Evolutionary conservation across 2,113 vertebrate species (phyloP).

Genomic region (Ctenodactylus gundi): DNA sequence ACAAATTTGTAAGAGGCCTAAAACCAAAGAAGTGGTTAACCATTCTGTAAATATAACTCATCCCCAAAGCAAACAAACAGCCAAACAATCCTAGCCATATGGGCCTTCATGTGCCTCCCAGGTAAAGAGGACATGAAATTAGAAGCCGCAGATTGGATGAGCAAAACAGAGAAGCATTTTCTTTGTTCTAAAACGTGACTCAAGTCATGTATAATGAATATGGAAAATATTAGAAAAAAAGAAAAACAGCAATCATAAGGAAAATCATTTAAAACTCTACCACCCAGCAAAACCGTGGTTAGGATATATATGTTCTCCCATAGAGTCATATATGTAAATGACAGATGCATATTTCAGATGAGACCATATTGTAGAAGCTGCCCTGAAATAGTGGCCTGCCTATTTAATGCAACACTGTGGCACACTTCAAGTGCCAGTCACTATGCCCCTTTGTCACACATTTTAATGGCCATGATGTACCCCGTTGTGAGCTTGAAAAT

Average conservation of each 20-base stretch:
- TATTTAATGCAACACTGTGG: not conserved
- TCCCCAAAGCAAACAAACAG: not conserved
- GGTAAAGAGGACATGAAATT: not conserved
- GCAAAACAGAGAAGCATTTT: not conserved
- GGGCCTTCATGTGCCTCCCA: not conserved
- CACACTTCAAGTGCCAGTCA: not conserved
- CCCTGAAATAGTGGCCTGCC: not conserved
- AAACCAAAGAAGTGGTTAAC: slow-evolving; percentile 46
- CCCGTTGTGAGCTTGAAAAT: not conserved
- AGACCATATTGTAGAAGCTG: not conserved
- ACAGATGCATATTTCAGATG: not conserved
- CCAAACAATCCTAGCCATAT: not conserved
- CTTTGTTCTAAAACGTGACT: not conserved
- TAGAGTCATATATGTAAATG: not conserved
- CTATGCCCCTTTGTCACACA: not conserved
- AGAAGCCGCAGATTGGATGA: not conserved
- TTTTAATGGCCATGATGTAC: not conserved
- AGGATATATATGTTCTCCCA: not conserved
- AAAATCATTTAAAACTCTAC: not conserved
- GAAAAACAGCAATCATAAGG: not conserved
- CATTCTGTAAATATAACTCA: slow-evolving; percentile 38
- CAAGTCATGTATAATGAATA: not conserved
- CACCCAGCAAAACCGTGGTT: not conserved
- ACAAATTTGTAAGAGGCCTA: slow-evolving; percentile 49
- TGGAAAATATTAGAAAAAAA: slow-evolving; percentile 16